These are phyloP conservation scores for Drosophila macrospina DNA, from an alignment of 2,888 invertebrate species.

Conservation along the genomic window DNA sequence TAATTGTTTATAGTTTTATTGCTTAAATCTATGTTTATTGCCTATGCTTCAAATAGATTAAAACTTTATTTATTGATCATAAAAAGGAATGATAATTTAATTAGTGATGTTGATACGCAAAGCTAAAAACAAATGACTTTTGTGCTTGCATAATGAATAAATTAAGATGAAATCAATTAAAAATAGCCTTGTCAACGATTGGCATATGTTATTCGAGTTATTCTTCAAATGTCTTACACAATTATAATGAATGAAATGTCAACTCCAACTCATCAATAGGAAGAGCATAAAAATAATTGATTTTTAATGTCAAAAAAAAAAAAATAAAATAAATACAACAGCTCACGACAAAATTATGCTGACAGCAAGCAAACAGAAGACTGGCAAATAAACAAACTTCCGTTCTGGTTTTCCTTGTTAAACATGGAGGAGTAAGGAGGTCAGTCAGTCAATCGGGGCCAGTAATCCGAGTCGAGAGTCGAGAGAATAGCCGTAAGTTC, in stretches of 20 bases:
- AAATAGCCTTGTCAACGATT: neutral
- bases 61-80: constrained; percentile 1
- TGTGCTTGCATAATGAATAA: neutral
- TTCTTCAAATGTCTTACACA: no score
- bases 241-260: neutral
- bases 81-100: constrained; percentile 23
- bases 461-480: constrained; percentile 40
- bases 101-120: constrained; percentile 16
- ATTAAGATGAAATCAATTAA: neutral
- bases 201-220: neutral
- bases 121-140: neutral
- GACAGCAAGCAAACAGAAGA: constrained; percentile 24
- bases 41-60: neutral
- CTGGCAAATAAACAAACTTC: constrained; percentile 18
- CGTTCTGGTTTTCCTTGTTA: constrained; percentile 19
- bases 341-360: constrained; percentile 10
- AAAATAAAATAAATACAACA: neutral
- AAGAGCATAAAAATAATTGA: neutral
- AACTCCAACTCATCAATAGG: neutral
- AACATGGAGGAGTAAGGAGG: neutral
- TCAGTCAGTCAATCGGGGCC: constrained; percentile 22
- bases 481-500: constrained; percentile 1
- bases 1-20: neutral
- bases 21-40: neutral
- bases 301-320: constrained; percentile 1